Conservation (phyloP, 1,140 invertebrate species). For the Acromyrmex charruanus region DNA sequence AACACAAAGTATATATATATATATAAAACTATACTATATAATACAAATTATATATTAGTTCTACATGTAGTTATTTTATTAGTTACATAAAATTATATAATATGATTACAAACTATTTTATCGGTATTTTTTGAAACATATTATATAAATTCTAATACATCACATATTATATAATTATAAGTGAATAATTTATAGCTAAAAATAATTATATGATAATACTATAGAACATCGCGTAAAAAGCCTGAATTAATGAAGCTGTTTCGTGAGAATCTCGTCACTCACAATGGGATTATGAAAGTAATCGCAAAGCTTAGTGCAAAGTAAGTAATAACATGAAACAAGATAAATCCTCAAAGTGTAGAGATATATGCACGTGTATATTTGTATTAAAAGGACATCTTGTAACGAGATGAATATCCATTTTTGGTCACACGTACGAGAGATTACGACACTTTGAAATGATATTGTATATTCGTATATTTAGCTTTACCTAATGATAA, state of each 20-base stretch:
- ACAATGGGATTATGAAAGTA: conserved; percentile 26
- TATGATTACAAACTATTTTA: background rate
- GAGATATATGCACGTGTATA: background rate
- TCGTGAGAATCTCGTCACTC: conserved; percentile 18
- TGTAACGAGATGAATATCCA: conserved; percentile 11
- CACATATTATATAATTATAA: background rate
- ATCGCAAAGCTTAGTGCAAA: background rate
- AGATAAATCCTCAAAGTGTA: background rate
- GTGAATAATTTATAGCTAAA: background rate
- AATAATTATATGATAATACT: conserved; percentile 6
- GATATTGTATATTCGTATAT: background rate
- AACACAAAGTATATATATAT: background rate
- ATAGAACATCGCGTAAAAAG: background rate
- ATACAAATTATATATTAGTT: background rate
- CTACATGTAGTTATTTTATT: too few relatives aligned
- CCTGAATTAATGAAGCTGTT: conserved; percentile 6
- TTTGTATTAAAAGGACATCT: background rate
- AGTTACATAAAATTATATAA: background rate
- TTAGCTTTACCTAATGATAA: background rate
- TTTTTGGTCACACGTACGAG: background rate
- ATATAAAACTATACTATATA: background rate
- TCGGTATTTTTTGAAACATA: too few relatives aligned
- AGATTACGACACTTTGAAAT: background rate
- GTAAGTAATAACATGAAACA: background rate
- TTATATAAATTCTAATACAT: too few relatives aligned